Conservation (phyloP, 2,888 invertebrate species). For the Stegophylla sp. region DNA sequence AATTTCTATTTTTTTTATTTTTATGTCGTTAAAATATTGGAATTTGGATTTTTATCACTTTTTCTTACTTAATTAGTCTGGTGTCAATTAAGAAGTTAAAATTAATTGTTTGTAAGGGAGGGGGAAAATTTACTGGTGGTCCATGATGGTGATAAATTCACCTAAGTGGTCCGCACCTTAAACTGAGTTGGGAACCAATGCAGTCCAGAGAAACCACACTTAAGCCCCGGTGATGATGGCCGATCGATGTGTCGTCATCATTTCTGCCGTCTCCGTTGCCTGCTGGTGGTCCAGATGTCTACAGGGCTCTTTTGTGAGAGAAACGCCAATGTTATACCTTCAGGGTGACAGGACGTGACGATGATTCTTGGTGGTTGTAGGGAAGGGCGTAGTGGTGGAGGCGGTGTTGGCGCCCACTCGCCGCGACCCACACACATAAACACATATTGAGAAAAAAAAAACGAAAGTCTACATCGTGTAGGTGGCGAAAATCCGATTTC, state of each 20-base stretch:
- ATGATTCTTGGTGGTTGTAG: background rate
- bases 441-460: conserved; percentile 20
- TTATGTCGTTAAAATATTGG: too few species aligned
- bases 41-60: too few species aligned
- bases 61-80: too few species aligned
- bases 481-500: conserved; percentile 37
- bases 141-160: too few species aligned
- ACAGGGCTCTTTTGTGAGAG: conserved; percentile 28
- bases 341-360: background rate
- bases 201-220: background rate
- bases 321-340: conserved; percentile 25
- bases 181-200: too few species aligned
- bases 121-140: too few species aligned
- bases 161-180: too few species aligned
- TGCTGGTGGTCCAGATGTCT: background rate
- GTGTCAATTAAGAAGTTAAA: too few species aligned
- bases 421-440: conserved; percentile 36
- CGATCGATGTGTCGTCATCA: conserved; percentile 40
- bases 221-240: background rate
- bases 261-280: background rate
- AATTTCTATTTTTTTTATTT: too few species aligned
- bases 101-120: too few species aligned
- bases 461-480: conserved; percentile 26
- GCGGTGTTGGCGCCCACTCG: conserved; percentile 43
- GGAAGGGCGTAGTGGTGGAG: background rate